Percentiles rank a stretch among this genome's conserved stretches.
Evolutionary conservation across 2,113 vertebrate genomes (phyloP).

Genomic region (Taurulus bubalis): DNA sequence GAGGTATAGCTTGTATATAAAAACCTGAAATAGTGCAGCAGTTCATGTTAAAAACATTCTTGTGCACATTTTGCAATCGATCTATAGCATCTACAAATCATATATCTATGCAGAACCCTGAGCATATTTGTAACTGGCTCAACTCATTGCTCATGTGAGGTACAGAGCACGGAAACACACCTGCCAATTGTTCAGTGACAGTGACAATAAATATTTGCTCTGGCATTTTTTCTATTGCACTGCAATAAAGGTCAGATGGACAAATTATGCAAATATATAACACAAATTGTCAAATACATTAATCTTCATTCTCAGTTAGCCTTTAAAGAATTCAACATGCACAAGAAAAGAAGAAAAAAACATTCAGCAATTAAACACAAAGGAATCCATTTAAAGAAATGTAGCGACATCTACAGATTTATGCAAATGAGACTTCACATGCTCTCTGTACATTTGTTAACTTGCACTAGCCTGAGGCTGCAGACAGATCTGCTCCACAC

Average conservation of each 20-base stretch:
- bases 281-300: conserved; percentile 32
- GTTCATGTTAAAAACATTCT: not conserved
- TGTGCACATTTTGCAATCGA: conserved; percentile 4
- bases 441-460: conserved; percentile 85
- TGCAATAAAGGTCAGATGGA: conserved; percentile 44
- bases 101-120: not conserved
- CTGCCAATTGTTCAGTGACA: conserved; percentile 13
- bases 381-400: conserved; percentile 81
- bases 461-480: conserved; percentile 83
- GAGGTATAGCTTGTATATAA: not conserved
- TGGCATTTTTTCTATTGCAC: not conserved
- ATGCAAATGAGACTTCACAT: conserved; percentile 84
- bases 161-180: conserved; percentile 2
- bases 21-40: not conserved
- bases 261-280: conserved; percentile 50
- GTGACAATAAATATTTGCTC: conserved; percentile 7
- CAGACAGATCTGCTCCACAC: conserved; percentile 81
- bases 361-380: conserved; percentile 81
- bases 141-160: not conserved
- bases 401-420: conserved; percentile 81
- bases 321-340: conserved; percentile 46
- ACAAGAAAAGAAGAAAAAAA: conserved; percentile 30
- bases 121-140: not conserved
- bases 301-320: conserved; percentile 26
- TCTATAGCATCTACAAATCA: not conserved